Evolutionary conservation across 2,888 invertebrate genomes (phyloP), one percentile per base, ranked within the genome.

Genomic region (Cantharis lateralis): DNA sequence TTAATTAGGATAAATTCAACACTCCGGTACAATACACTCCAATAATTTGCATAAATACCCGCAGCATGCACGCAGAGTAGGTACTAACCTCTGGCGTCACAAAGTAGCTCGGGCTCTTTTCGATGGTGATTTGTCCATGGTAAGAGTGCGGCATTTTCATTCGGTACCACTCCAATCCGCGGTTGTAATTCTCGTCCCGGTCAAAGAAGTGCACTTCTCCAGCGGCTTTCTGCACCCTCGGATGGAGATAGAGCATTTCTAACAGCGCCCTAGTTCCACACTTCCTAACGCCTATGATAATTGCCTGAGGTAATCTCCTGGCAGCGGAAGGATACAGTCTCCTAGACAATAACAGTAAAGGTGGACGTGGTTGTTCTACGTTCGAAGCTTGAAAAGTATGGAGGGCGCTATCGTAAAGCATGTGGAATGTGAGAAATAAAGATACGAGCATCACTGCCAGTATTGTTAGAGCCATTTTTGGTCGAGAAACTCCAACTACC

Each of bases 191-290:
- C 84, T 96, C 96, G 85, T 96, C 96, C 72, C 97, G 92, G 89
- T 99, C 98, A 89, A 99, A 99, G 90, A 98, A 99, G 88, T 99
- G 98, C 48, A 98, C 95, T 89, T 99, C 98, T 18, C 96, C 95
- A 15, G 96, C 95, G 1, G 98, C 97, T 86, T 96, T 96, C 87
- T 96, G 96, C 75, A 98, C 95, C 90, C 94, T 93, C 13, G 96
- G 96, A 89, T 99, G 98, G 70, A 98, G 92, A 87, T 97, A 96
- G 71, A 99, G 90, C 95, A 98, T 98, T 89, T 99, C 98, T 72
- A 99, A 91, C 7, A 99, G 91, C 0, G 99, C 99, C 74, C 98
- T 90, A 0, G 99, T 99, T 16, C 99, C 99, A 85, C 98, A 98
- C 90, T 99, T 99, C 83, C 98, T 92, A 26, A 97, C 98, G 70